Base-by-base conservation (phyloP, 2,113 vertebrate genomes). In the Pteruthius melanotis region DNA sequence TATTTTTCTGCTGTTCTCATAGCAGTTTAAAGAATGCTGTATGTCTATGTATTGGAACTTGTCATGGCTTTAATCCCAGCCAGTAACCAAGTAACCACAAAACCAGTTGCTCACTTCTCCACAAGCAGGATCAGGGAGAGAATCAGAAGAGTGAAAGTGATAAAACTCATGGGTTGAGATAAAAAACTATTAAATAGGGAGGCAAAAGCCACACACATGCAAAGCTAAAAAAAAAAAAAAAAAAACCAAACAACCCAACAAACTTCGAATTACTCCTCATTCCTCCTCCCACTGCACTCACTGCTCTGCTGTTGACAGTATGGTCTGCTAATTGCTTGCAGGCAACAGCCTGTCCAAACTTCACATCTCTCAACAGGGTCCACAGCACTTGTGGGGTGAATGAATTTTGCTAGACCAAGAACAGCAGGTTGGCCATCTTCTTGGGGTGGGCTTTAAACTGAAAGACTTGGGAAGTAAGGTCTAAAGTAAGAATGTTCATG, bases 241-340 rank as follows among this genome's bases (percentile, higher is more conserved):
- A 42, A 16, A 60, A 22, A n/a, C n/a, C n/a, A n/a, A n/a, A n/a
- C n/a, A n/a, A n/a, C n/a, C n/a, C n/a, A n/a, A n/a, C n/a, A n/a
- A n/a, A n/a, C n/a, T n/a, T n/a, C n/a, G n/a, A n/a, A n/a, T 99
- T 99, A 95, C 56, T 98, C 87, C 98, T 98, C 99, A 99, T 99
- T 0, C 98, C 98, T 90, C 98, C 98, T 94, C 98, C 99, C 93
- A 99, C 98, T 0, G 98, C 98, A 61, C 98, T 97, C 5, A 97
- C 98, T 2, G 98, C 98, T 85, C 87, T 97, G 78, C 97, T 92
- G 96, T 98, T 98, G 97, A 98, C 99, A 8, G 96, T 98, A 50
- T 99, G 97, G 88, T 98, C 97, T 17, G 98, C 98, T 50, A 99
- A 96, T 19, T 98, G 98, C 95, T 98, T 98, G 97, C 99, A 99